Conservation (phyloP, 2,113 vertebrate genomes). For the Atherinomorus stipes region DNA sequence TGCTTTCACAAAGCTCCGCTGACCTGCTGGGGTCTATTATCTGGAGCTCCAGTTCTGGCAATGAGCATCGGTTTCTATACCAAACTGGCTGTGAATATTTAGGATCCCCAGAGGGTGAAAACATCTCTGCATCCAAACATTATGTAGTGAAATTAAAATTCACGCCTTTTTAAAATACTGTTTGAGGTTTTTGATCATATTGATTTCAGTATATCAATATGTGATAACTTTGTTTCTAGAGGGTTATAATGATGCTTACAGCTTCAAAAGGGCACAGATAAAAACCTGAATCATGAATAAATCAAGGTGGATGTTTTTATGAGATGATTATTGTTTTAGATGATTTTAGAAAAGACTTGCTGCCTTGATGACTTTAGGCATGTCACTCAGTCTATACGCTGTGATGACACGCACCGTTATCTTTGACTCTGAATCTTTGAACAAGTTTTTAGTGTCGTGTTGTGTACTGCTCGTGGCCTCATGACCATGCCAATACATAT, state of each 20-base stretch:
- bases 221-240: not conserved
- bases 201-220: not conserved
- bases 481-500: too few species aligned
- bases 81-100: not conserved
- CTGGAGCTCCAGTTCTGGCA: not conserved
- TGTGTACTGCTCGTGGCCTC: too few species aligned
- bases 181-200: not conserved
- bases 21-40: constrained; percentile 1
- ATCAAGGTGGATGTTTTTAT: not conserved
- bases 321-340: not conserved
- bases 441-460: not conserved
- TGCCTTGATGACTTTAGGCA: not conserved
- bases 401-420: not conserved
- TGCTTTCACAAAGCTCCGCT: not conserved
- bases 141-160: not conserved
- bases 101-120: constrained; percentile 1
- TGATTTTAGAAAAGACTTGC: not conserved
- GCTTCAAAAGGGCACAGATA: not conserved
- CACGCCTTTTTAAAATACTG: too few species aligned
- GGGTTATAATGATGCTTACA: not conserved
- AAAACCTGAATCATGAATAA: not conserved
- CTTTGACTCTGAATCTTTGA: constrained; percentile 2
- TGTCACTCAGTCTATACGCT: not conserved
- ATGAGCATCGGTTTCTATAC: not conserved
- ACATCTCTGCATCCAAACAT: not conserved